Conservation (phyloP, 2,888 invertebrate genomes). For the Parnassius glacialis region DNA sequence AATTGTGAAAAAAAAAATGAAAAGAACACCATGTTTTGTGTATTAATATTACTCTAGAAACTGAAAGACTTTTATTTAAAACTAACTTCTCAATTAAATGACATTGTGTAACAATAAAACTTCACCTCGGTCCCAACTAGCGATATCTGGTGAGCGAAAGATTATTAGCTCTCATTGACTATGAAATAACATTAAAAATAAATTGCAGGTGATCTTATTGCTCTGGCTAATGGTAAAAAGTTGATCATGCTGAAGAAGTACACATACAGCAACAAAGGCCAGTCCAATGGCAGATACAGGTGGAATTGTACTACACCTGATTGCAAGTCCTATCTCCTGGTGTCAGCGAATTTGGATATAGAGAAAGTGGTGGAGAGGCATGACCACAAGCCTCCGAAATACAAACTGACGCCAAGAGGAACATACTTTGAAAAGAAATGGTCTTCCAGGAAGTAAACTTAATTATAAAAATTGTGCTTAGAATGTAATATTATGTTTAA, state of each 20-base stretch:
- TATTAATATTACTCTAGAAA: too few species aligned
- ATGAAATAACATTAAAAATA: neutral
- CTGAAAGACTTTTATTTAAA: too few species aligned
- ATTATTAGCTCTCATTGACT: neutral
- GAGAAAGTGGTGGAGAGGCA: slow-evolving; percentile 29
- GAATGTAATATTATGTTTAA: too few species aligned
- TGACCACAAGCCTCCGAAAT: slow-evolving; percentile 29
- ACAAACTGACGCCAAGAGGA: slow-evolving; percentile 11
- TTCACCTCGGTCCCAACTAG: too few species aligned
- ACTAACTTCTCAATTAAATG: too few species aligned
- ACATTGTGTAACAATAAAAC: too few species aligned
- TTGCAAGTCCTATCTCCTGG: slow-evolving; percentile 34
- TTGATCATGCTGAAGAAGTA: slow-evolving; percentile 33
- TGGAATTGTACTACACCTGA: slow-evolving; percentile 31
- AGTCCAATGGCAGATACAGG: slow-evolving; percentile 23
- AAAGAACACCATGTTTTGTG: too few species aligned
- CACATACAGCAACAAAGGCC: slow-evolving; percentile 33
- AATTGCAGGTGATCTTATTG: slow-evolving; percentile 29
- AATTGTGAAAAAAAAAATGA: too few species aligned
- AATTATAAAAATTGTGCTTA: too few species aligned
- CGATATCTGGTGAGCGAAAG: too few species aligned
- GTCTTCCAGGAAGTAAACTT: neutral
- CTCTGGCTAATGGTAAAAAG: slow-evolving; percentile 34
- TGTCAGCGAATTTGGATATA: slow-evolving; percentile 35
- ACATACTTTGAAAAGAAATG: slow-evolving; percentile 6